Percentiles rank a stretch among this genome's conserved stretches.
phyloP scores from a whole-genome alignment of 2,797 vertebrate species.

The Prionace glauca region DNA sequence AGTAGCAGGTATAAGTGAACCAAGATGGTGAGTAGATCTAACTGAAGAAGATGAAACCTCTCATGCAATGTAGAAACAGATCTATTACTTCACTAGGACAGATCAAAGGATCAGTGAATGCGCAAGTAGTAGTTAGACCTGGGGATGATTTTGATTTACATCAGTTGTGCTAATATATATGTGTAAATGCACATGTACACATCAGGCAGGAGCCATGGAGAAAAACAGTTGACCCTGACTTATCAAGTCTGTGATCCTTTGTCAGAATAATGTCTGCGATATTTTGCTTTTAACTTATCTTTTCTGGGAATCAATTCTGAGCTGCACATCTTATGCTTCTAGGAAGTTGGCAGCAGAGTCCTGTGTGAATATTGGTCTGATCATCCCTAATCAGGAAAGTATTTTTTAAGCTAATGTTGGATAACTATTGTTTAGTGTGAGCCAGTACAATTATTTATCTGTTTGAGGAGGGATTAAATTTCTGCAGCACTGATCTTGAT shows the following conservation, averaged over 20 bases:
- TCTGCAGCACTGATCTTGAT: not conserved
- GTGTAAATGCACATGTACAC: not conserved
- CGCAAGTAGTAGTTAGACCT: not conserved
- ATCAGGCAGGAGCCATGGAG: not conserved
- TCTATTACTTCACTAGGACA: not conserved
- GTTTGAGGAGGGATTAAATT: not conserved
- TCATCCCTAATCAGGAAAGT: not conserved
- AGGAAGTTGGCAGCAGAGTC: not conserved
- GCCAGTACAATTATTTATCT: not conserved
- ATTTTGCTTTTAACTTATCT: not conserved
- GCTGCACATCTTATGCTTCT: not conserved
- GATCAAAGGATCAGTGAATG: not conserved
- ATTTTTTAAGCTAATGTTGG: not conserved
- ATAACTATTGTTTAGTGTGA: not conserved
- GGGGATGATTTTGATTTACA: too few species aligned
- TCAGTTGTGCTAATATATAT: too few species aligned
- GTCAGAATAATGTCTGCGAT: not conserved
- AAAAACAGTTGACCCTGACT: not conserved
- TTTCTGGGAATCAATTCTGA: not conserved
- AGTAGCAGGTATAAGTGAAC: not conserved
- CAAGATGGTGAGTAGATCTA: not conserved
- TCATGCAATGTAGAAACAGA: not conserved
- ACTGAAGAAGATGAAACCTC: not conserved
- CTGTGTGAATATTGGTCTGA: not conserved
- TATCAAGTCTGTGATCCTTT: not conserved